Evolutionary conservation across 1,140 invertebrate species (phyloP).

Genomic region (Drosophila hydei): DNA sequence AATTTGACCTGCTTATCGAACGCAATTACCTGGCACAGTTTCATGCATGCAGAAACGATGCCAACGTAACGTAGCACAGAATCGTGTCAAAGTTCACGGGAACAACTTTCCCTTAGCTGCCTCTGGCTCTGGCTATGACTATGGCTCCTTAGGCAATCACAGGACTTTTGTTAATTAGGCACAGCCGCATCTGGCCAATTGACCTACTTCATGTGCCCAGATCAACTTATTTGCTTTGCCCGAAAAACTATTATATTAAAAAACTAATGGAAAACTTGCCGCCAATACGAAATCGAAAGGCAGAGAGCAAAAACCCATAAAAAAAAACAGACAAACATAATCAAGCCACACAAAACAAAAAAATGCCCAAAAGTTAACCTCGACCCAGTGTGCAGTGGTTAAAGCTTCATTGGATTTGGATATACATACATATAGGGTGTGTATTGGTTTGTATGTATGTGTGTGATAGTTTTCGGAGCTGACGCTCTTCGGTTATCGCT

Average conservation of each 20-base stretch:
- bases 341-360: conserved; percentile 42
- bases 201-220: conserved; percentile 58
- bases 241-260: conserved; percentile 43
- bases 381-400: conserved; percentile 16
- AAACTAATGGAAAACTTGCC: conserved; percentile 41
- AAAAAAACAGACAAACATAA: neutral
- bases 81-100: conserved; percentile 70
- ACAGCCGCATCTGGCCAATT: conserved; percentile 50
- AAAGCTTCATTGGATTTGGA: conserved; percentile 22
- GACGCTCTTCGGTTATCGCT: conserved; percentile 60
- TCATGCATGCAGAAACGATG: conserved; percentile 64
- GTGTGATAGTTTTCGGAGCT: neutral
- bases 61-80: conserved; percentile 51
- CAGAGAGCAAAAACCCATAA: conserved; percentile 24
- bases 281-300: conserved; percentile 58
- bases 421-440: conserved; percentile 24
- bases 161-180: conserved; percentile 76
- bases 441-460: neutral
- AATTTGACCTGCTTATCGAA: conserved; percentile 76
- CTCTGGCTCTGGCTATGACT: conserved; percentile 8
- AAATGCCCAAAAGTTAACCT: conserved; percentile 8
- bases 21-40: conserved; percentile 78
- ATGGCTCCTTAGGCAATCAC: conserved; percentile 18
- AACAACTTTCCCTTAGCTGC: conserved; percentile 38
- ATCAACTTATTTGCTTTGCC: conserved; percentile 50